Base-by-base conservation (phyloP, 2,888 invertebrate genomes). In the Cylindroiulus punctatus region DNA sequence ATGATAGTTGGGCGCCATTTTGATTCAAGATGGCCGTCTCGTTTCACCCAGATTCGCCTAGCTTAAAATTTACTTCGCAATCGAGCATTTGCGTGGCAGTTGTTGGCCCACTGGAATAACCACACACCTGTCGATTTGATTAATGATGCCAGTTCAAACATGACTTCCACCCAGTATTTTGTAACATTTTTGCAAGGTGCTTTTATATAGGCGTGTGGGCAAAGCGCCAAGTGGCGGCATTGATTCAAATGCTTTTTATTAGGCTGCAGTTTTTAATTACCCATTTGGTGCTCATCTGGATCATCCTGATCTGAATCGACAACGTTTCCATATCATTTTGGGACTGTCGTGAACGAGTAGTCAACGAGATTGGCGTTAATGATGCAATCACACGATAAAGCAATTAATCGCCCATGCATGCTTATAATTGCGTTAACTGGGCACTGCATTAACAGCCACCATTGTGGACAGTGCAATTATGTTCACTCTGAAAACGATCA, bases 81-180 rank as follows among this genome's bases (percentile, higher is more conserved):
- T 40, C 40, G 4, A 8, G 40, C 40, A 8, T 8, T 40, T 40
- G n/a, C n/a, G n/a, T n/a, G n/a, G n/a, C n/a, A n/a, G 44, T 44
- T 44, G 44, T 8, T 44, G 36, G 36, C 36, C 36, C 44, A 44
- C 14, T 76, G 14, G 76, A 26, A 30, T 30, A 22, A 76, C 30
- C 76, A 30, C 76, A 76, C 30, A 65, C 65, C 26, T 76, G 76
- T 76, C 30, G 76, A 76, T 76, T 7, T 76, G 76, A 76, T 76
- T 76, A 76, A 76, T 76, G 30, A 30, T 30, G 22, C 36, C 7
- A 36, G 7, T 8, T 76, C 30, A 30, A 76, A 26, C 14, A 30
- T 5, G 22, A 76, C 22, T 30, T 76, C 30, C 76, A 30, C 76
- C 76, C 26, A 76, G 76, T 14, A n/a, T n/a, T n/a, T n/a, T n/a